Evolutionary conservation across 1,140 invertebrate species (phyloP).

Genomic region (Platyscapa corneri): DNA sequence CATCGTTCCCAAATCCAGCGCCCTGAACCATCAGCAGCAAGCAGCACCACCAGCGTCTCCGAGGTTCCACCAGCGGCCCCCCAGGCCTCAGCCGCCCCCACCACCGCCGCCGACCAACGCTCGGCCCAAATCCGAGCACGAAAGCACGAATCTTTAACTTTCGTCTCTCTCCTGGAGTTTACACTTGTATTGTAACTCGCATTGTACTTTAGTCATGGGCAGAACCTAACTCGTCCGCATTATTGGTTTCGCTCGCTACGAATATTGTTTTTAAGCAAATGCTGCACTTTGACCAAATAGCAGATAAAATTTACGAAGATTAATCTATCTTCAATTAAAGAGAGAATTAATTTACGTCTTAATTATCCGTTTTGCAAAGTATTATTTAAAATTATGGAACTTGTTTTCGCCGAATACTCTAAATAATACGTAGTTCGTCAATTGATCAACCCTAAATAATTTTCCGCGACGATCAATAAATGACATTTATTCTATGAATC

Average conservation of each 20-base stretch:
- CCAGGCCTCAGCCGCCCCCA: slow-evolving; percentile 72
- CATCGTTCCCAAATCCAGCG: slow-evolving; percentile 61
- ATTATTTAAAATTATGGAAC: no score
- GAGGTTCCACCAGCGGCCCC: slow-evolving; percentile 68
- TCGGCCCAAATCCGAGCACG: slow-evolving; percentile 68
- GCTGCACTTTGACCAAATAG: no score
- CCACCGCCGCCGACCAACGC: slow-evolving; percentile 67
- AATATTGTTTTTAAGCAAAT: not conserved
- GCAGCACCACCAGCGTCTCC: slow-evolving; percentile 67
- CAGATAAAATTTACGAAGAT: no score
- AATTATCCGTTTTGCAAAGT: no score
- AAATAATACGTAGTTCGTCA: no score
- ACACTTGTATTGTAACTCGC: no score
- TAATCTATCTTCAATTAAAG: no score
- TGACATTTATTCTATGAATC: no score
- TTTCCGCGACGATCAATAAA: no score
- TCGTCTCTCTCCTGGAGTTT: not conserved
- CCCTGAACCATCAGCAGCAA: slow-evolving; percentile 36
- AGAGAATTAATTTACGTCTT: no score
- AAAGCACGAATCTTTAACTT: slow-evolving; percentile 72
- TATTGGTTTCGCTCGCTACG: not conserved
- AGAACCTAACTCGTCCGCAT: not conserved
- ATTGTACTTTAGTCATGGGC: not conserved
- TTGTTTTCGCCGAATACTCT: no score
- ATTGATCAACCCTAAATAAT: no score